phyloP scores from a whole-genome alignment of 2,888 invertebrate genomes.

The Drosophila cracens region DNA sequence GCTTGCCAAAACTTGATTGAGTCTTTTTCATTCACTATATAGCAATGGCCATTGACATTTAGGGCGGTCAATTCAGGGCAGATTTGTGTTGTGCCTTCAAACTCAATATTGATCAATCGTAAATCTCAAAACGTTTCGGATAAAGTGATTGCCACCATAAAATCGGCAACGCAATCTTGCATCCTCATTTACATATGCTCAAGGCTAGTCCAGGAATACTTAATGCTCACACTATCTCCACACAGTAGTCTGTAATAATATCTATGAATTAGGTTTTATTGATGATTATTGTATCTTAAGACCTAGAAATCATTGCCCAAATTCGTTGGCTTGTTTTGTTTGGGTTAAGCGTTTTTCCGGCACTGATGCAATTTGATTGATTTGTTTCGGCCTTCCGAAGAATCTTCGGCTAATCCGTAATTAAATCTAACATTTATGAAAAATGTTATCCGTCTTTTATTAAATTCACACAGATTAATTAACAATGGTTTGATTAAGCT shows the following conservation, averaged over 20 bases:
- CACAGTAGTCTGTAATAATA: not conserved
- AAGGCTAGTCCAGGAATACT: slow-evolving; percentile 8
- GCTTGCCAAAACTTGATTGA: not conserved
- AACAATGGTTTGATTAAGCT: slow-evolving; percentile 7
- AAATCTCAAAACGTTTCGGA: slow-evolving; percentile 15
- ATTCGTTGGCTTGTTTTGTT: slow-evolving; percentile 1
- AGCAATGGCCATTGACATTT: slow-evolving; percentile 25
- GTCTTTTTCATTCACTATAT: slow-evolving; percentile 6
- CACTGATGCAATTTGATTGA: slow-evolving; percentile 32
- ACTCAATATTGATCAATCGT: slow-evolving; percentile 29
- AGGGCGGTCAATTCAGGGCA: slow-evolving; percentile 38
- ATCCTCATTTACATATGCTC: slow-evolving; percentile 16
- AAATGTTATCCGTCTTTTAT: slow-evolving; percentile 18
- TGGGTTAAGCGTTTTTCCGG: slow-evolving; percentile 19
- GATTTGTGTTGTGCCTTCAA: slow-evolving; percentile 2
- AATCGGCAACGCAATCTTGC: slow-evolving; percentile 4
- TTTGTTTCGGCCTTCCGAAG: slow-evolving; percentile 18
- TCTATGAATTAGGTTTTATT: not conserved
- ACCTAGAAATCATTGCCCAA: slow-evolving; percentile 6
- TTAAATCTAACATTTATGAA: slow-evolving; percentile 37
- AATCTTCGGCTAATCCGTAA: slow-evolving; percentile 31
- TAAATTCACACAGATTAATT: slow-evolving; percentile 1
- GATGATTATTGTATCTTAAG: not conserved
- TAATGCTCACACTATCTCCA: not conserved
- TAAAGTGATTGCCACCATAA: slow-evolving; percentile 34